Percentiles rank a stretch among this genome's conserved stretches.
phyloP scores from a whole-genome alignment of 2,888 invertebrate species.

The Stenotaenia linearis region DNA sequence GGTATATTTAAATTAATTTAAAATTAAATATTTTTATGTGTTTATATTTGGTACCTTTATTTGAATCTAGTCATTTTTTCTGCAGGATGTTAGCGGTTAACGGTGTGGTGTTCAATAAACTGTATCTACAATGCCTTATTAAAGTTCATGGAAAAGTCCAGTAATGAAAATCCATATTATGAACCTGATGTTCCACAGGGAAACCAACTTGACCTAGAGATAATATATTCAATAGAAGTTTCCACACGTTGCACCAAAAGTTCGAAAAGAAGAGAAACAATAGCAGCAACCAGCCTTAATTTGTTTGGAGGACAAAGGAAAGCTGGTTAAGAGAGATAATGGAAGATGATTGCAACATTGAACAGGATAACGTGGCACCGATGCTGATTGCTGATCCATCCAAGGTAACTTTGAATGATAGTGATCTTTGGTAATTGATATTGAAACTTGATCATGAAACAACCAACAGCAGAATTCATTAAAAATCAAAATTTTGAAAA shows the following conservation, averaged over 20 bases:
- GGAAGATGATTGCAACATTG: background rate
- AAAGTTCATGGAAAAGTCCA: background rate
- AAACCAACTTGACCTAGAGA: background rate
- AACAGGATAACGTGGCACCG: background rate
- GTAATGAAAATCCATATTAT: background rate
- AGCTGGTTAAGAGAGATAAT: background rate
- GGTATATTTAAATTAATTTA: background rate
- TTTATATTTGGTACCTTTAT: no score
- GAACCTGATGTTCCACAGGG: background rate
- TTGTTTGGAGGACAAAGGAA: background rate
- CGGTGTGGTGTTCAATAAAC: constrained; percentile 6
- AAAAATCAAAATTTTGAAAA: background rate
- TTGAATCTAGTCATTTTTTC: background rate
- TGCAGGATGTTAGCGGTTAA: background rate
- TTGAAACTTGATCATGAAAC: background rate
- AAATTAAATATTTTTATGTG: background rate
- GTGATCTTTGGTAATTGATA: background rate
- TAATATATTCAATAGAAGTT: background rate
- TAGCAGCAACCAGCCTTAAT: background rate
- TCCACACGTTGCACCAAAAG: background rate
- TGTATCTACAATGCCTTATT: background rate
- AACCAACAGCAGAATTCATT: background rate
- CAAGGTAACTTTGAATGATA: background rate
- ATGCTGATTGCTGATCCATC: background rate
- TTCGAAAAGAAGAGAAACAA: background rate